phyloP scores from a whole-genome alignment of 2,888 invertebrate genomes.

The Gymnocheta viridis region DNA sequence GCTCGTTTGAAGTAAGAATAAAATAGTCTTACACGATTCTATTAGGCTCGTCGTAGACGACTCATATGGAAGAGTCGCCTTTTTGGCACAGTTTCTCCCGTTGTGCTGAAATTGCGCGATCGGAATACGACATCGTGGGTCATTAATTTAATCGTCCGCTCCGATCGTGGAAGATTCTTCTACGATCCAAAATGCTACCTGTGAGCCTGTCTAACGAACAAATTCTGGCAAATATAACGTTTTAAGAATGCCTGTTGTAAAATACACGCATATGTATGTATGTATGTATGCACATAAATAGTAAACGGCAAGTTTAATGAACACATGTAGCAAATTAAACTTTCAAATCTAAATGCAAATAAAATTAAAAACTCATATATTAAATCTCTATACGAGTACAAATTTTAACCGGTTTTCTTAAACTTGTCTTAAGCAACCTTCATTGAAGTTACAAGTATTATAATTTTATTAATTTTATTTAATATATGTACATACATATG shows the following conservation, averaged over 20 bases:
- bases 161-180: too few species aligned
- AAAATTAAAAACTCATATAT: neutral
- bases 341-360: constrained; percentile 11
- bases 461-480: neutral
- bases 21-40: too few species aligned
- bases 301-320: neutral
- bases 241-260: neutral
- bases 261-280: too few species aligned
- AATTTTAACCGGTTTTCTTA: constrained; percentile 29
- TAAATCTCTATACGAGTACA: constrained; percentile 16
- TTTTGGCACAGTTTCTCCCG: too few species aligned
- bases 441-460: constrained; percentile 31
- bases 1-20: too few species aligned
- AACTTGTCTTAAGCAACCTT: constrained; percentile 34
- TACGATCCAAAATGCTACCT: too few species aligned
- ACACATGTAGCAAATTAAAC: neutral
- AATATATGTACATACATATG: too few species aligned
- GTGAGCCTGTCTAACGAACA: neutral
- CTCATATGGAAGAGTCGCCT: too few species aligned
- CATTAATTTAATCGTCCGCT: too few species aligned
- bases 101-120: too few species aligned
- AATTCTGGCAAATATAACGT: neutral
- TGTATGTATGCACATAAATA: neutral
- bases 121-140: too few species aligned
- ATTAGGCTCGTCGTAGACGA: too few species aligned